Percentiles rank a stretch among this genome's conserved stretches.
Evolutionary conservation across 2,113 vertebrate genomes (phyloP).

Genomic region (Salvelinus namaycush): DNA sequence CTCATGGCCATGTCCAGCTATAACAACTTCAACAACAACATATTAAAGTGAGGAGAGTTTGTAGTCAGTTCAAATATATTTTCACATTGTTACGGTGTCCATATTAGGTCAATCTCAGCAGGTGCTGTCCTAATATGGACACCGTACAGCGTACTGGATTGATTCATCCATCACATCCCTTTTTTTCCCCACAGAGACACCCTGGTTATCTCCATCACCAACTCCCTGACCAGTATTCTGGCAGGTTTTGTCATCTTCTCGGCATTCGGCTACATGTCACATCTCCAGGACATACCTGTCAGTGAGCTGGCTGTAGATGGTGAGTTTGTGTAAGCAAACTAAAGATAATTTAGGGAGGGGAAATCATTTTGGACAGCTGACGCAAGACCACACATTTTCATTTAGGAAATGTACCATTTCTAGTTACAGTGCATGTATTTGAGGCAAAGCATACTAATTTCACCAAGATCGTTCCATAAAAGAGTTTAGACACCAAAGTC

Average conservation of each 20-base stretch:
- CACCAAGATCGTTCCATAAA: neutral
- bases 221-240: conserved; percentile 75
- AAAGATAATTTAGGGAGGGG: neutral
- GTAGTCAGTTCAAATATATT: no score
- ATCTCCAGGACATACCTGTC: conserved; percentile 70
- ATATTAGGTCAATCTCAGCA: no score
- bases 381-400: no score
- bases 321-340: conserved; percentile 37
- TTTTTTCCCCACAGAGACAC: conserved; percentile 66
- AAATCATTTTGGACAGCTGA: neutral
- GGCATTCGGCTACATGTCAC: conserved; percentile 79
- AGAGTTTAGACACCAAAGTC: neutral
- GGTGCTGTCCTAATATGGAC: no score
- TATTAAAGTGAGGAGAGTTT: conserved; percentile 65
- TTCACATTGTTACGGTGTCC: no score
- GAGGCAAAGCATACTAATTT: conserved; percentile 2
- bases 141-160: neutral
- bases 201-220: conserved; percentile 67
- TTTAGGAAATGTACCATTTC: no score
- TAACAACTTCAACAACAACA: conserved; percentile 76
- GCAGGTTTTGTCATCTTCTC: conserved; percentile 80
- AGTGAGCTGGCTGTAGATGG: conserved; percentile 74
- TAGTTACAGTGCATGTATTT: neutral
- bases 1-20: conserved; percentile 78
- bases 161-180: neutral